Conservation (phyloP, 2,113 vertebrate species). For the Coptodon bakossiorum region DNA sequence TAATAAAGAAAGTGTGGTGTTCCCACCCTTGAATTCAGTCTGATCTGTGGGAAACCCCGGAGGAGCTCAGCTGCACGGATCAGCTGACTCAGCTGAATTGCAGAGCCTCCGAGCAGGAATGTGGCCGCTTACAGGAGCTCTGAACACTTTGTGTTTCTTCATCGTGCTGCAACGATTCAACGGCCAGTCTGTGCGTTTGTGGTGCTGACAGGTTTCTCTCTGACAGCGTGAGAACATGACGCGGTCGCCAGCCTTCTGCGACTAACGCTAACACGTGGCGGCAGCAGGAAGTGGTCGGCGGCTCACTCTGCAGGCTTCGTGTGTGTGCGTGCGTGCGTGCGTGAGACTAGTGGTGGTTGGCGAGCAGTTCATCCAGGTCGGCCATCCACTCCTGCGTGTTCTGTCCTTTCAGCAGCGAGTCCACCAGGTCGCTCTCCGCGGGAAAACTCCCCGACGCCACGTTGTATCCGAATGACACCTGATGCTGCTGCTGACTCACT, state of each 20-base stretch:
- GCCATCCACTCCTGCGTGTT: conserved; percentile 97
- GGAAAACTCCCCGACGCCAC: conserved; percentile 79
- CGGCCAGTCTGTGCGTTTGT: neutral
- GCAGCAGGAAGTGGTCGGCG: neutral
- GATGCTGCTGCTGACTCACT: conserved; percentile 74
- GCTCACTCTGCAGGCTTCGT: neutral
- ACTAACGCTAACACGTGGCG: neutral
- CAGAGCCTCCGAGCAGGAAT: neutral
- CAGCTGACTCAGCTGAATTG: neutral
- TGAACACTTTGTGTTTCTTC: neutral
- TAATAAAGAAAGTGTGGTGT: neutral
- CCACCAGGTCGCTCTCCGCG: conserved; percentile 88
- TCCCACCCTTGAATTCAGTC: neutral
- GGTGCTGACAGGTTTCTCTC: neutral
- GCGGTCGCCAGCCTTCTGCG: neutral
- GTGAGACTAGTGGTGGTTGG: conserved; percentile 76
- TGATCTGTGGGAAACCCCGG: neutral
- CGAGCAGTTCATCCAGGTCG: conserved; percentile 90
- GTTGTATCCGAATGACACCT: conserved; percentile 84
- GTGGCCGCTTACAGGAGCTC: neutral
- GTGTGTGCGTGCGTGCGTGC: neutral
- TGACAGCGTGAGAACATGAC: neutral
- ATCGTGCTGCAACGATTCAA: neutral
- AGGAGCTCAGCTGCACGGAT: neutral
- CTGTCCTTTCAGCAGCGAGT: conserved; percentile 92